Evolutionary conservation across 2,797 vertebrate genomes (phyloP).

Genomic region (Anableps anableps): DNA sequence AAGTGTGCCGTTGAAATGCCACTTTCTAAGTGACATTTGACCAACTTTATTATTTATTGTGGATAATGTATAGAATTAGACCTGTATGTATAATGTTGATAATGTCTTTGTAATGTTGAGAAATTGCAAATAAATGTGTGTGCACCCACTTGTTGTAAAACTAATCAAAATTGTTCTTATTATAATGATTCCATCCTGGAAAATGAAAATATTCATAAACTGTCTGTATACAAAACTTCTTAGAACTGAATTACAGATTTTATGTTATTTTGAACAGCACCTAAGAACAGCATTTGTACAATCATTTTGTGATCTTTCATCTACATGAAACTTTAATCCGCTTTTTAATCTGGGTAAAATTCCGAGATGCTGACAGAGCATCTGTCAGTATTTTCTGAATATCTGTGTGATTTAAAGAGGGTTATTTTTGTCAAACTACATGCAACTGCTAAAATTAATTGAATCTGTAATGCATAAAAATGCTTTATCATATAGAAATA

Average conservation of each 20-base stretch:
- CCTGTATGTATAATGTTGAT: not conserved
- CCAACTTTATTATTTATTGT: not conserved
- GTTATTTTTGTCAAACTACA: constrained; percentile 8
- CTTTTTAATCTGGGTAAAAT: constrained; percentile 23
- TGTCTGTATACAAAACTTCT: not conserved
- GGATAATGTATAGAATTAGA: not conserved
- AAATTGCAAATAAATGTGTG: not conserved
- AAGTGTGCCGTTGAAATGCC: too few relatives aligned
- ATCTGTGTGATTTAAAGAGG: constrained; percentile 26
- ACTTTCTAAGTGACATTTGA: not conserved
- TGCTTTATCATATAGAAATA: constrained; percentile 15
- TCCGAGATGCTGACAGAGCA: constrained; percentile 13
- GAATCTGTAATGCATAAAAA: constrained; percentile 1
- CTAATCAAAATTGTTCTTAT: not conserved
- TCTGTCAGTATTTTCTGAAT: constrained; percentile 14
- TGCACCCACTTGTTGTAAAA: not conserved
- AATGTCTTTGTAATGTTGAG: not conserved
- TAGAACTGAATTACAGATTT: not conserved
- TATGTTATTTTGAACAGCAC: not conserved
- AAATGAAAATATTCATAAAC: not conserved
- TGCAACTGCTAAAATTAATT: not conserved
- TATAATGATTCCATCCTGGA: not conserved
- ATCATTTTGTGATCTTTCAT: constrained; percentile 4
- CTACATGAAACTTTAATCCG: not conserved
- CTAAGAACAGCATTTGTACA: not conserved